A percentile compares a stretch with the other conserved stretches of the same genome.
Evolutionary conservation across 2,797 vertebrate species (phyloP).

Genomic region (Pithecia hirsuta): DNA sequence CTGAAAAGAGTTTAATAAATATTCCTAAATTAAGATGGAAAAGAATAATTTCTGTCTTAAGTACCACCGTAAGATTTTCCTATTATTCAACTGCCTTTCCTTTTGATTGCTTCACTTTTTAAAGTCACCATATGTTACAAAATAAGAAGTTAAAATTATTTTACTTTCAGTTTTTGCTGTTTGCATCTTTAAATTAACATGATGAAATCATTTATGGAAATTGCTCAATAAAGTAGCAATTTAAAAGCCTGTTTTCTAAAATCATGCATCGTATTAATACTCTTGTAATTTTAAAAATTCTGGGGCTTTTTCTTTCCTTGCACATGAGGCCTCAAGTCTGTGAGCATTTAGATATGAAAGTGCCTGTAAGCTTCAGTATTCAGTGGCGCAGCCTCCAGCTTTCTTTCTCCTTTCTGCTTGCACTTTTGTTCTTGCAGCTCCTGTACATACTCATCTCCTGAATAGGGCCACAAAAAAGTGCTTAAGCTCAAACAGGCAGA

Average conservation of each 20-base stretch:
- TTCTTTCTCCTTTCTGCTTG: background rate
- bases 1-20: slow-evolving; percentile 45
- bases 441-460: background rate
- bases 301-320: background rate
- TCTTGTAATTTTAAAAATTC: background rate
- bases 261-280: background rate
- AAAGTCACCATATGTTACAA: background rate
- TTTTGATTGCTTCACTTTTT: background rate
- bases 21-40: slow-evolving; percentile 10
- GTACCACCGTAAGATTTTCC: background rate
- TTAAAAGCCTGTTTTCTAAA: background rate
- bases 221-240: background rate
- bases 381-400: background rate
- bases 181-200: background rate
- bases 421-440: background rate
- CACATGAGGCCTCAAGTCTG: background rate
- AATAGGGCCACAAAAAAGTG: background rate
- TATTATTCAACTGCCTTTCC: background rate
- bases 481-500: background rate
- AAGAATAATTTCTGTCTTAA: slow-evolving; percentile 7
- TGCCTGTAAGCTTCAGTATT: background rate
- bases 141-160: slow-evolving; percentile 7
- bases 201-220: slow-evolving; percentile 15
- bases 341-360: background rate
- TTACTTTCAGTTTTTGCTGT: slow-evolving; percentile 24